Evolutionary conservation across 1,140 invertebrate genomes (phyloP).

Genomic region (Drosophila ficusphila): DNA sequence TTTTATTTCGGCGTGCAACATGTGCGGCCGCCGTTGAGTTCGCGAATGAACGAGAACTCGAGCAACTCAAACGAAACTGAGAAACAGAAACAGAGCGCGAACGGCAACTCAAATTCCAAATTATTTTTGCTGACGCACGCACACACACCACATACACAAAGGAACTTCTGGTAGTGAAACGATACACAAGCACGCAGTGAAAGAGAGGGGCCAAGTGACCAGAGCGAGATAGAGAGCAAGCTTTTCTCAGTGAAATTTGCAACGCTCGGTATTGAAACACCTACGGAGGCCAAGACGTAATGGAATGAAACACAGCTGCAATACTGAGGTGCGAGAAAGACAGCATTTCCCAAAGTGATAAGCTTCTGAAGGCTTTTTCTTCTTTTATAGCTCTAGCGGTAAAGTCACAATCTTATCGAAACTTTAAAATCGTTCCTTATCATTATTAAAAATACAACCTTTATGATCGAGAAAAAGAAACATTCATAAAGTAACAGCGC

Average conservation of each 20-base stretch:
- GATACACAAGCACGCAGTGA: slow-evolving; percentile 7
- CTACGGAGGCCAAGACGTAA: neutral
- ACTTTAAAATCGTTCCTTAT: slow-evolving; percentile 36
- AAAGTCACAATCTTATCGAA: slow-evolving; percentile 30
- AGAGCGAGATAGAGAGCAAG: slow-evolving; percentile 11
- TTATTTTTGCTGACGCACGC: slow-evolving; percentile 45
- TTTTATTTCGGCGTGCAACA: slow-evolving; percentile 29
- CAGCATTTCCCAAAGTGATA: slow-evolving; percentile 7
- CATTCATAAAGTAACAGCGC: slow-evolving; percentile 3
- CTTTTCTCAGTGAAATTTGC: slow-evolving; percentile 8
- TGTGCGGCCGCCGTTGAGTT: slow-evolving; percentile 66
- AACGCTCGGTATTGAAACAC: slow-evolving; percentile 35
- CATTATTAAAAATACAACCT: slow-evolving; percentile 9
- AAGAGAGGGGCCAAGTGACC: neutral
- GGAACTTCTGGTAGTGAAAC: slow-evolving; percentile 33
- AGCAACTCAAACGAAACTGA: slow-evolving; percentile 1
- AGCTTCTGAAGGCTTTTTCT: slow-evolving; percentile 9
- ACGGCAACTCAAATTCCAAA: slow-evolving; percentile 38
- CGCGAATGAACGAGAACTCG: slow-evolving; percentile 60
- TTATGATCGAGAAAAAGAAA: neutral
- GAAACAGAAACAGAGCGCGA: slow-evolving; percentile 24
- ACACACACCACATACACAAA: slow-evolving; percentile 6
- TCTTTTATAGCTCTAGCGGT: slow-evolving; percentile 1
- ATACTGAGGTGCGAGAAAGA: slow-evolving; percentile 12
- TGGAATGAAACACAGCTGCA: slow-evolving; percentile 19